Base-by-base conservation (phyloP, 2,888 invertebrate genomes). In the Drosophila siamana region DNA sequence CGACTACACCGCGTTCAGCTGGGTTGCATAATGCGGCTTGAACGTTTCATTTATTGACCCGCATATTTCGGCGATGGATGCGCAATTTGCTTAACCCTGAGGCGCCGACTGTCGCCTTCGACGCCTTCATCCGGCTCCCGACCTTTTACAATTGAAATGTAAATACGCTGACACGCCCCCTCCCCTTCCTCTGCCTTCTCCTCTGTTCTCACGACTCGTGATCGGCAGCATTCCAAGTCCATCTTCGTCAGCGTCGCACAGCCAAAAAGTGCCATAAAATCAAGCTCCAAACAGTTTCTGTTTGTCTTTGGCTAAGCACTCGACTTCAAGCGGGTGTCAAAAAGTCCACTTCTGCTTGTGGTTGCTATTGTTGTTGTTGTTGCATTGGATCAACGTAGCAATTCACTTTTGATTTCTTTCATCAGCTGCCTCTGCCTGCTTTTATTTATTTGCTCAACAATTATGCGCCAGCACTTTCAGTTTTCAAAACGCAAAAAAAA, bases 101-200 rank as follows among this genome's bases (percentile, higher is more conserved):
- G 80, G 83, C 86, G 60, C 57, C 54, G 63, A 44, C 67, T 56
- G 74, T 74, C 62, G 63, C 74, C 69, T 63, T 60, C 69, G 43
- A 54, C 73, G 43, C 40, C 46, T 41, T 48, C 43, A 33, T 69
- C 43, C 48, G 38, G 66, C 69, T 74, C 44, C 67, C 77, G 74
- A 78, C 69, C 71, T 71, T 66, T 70, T 77, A 82, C 83, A 86
- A 88, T 86, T 88, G 82, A 88, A 86, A 80, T 86, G 89, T 88
- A 86, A 88, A 86, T 74, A 86, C 62, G 28, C 47, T 26, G 38
- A 16, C 19, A 47, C 28, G 30, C 43, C 40, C 30, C 19, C 19
- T 4, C 11, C 41, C 8, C 4, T 5, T 16, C 6, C 6, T 13
- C 48, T 8, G 15, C 16, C 13, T 54, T 30, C 47, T n/a, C n/a